Conservation (phyloP, 2,888 invertebrate species). For the Scaptomyza reducta region DNA sequence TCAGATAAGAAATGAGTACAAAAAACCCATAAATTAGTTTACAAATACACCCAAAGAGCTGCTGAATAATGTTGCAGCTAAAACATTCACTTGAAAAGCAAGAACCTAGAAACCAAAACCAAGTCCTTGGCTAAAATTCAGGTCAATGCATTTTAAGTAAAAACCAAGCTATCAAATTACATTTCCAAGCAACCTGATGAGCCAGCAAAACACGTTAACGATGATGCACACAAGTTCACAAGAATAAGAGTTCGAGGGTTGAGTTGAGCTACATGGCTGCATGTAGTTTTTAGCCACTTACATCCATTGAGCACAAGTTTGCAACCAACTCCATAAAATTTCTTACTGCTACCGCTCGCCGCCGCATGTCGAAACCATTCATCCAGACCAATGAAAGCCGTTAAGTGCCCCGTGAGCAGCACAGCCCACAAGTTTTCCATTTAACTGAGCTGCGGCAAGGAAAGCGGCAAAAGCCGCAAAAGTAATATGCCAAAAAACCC, state of each 20-base stretch:
- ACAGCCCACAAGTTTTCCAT: constrained; percentile 59
- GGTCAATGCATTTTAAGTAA: constrained; percentile 56
- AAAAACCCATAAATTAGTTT: constrained; percentile 8
- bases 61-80: constrained; percentile 12
- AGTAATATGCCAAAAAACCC: constrained; percentile 50
- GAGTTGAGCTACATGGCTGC: no score
- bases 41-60: constrained; percentile 3
- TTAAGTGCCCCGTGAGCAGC: constrained; percentile 61
- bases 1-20: not conserved
- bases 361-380: constrained; percentile 44
- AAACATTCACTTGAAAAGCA: no score
- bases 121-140: constrained; percentile 34
- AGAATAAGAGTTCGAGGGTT: no score
- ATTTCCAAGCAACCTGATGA: constrained; percentile 41
- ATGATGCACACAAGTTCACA: constrained; percentile 50
- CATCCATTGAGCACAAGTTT: constrained; percentile 72
- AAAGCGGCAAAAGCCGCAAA: constrained; percentile 55
- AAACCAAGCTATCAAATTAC: constrained; percentile 26
- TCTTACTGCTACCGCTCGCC: constrained; percentile 3
- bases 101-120: no score
- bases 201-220: constrained; percentile 53
- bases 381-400: constrained; percentile 63
- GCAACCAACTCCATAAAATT: constrained; percentile 68
- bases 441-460: constrained; percentile 33
- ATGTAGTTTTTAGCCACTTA: constrained; percentile 67